Evolutionary conservation across 2,888 invertebrate genomes (phyloP), one percentile per base, ranked within the genome.

Genomic region (Limnephilus rhombicus): DNA sequence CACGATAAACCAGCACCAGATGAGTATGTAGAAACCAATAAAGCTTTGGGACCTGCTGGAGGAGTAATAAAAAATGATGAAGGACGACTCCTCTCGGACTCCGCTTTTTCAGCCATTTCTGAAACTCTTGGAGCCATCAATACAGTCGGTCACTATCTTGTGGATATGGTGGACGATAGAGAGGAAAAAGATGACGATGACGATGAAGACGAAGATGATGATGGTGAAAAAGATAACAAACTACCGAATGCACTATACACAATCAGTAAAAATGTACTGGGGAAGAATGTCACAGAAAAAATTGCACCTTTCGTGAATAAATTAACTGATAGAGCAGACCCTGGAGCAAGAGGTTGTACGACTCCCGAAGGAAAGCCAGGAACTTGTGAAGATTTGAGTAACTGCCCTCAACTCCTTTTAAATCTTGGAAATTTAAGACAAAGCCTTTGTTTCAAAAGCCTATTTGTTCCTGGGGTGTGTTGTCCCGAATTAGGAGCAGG

Each of bases 391-490:
- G 99, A 99, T 94, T 96, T 99, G 31, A 98, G 98, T 94, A 98
- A 98, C 94, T 99, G 99, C 94, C 98, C 99, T 0, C 98, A 98
- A 94, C 95, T 99, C 45, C 95, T 98, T 1, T 95, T 99, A 37
- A 98, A 99, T 95, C 96, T 99, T 90, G 97, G 98, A 24, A 98
- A 97, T 94, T 96, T 99, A 31, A 96, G 99, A 53, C 98, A 98
- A 94, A 98, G 98, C 0, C 96, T 99, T 15, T 99, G 99, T 94
- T 99, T 99, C 94, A 98, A 99, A 95, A 98, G 98, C 93, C 96
- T 99, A 2, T 98, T 99, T 94, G 98, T 98, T 2, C 99, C 99
- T 1, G 99, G 99, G 1, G 99, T 99, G 3, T 99, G 99, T 94
- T 99, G 99, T 95, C 99, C 99, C 0, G 94, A 95, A 13, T 95